Base-by-base conservation (phyloP, 2,888 invertebrate genomes). In the Melanargia galathea region DNA sequence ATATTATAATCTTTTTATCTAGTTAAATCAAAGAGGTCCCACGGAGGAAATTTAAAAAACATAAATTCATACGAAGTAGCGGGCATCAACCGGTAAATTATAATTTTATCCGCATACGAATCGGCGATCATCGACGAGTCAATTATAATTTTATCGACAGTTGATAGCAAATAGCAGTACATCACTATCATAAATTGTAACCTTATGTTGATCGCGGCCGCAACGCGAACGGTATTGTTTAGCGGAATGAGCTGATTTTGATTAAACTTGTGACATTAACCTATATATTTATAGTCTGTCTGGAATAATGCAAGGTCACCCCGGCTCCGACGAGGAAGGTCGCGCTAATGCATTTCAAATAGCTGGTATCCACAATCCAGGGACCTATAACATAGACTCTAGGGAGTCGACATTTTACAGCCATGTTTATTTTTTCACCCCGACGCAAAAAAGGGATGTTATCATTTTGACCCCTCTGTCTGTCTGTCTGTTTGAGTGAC, bases 221-320 rank as follows among this genome's bases (percentile, higher is more conserved):
- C 46, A 40, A 16, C 7, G 6, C 40, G 16, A 40, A 35, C 46
- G 48, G 48, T 24, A 26, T 49, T 38, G 35, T 54, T 54, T 35
- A 35, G 11, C 35, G 54, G 30, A 54, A 38, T 54, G 54, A 54
- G 54, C 13, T n/a, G 38, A 35, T 54, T 54, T 38, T 8, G 38
- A 54, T 54, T 38, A 54, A 54, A 54, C 54, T 35, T n/a, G 54
- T 54, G 54, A 22, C 38, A 54, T 54, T 54, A 33, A 54, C 54
- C 54, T n/a, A 38, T 33, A 38, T 33, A 54, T 54, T 13, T 11
- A 20, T 20, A n/a, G 40, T 20, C 35, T 13, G 52, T n/a, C 18
- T 18, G 18, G 22, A 24, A 11, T n/a, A 20, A 24, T 6, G 48
- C 48, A 10, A 48, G 48, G 48, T 24, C 24, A 20, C 24, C 46